These are phyloP conservation scores for Heteronetta atricapilla DNA, from an alignment of 2,113 vertebrate genomes.

Conservation along the genomic window DNA sequence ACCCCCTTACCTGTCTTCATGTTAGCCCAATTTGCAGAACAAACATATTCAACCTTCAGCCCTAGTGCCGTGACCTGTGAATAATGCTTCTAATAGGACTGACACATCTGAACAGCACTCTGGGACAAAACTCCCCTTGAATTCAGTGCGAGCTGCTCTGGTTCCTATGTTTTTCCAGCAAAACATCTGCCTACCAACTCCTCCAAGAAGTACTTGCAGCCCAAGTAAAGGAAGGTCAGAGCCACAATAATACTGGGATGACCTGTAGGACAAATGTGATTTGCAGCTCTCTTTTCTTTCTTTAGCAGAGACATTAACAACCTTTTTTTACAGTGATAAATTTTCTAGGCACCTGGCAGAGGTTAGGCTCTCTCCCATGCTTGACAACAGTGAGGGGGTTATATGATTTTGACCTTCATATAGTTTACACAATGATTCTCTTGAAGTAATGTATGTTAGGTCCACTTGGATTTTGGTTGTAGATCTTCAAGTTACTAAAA, in stretches of 20 bases:
- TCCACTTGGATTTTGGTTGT: not conserved
- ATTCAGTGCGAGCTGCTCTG: not conserved
- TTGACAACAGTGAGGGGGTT: not conserved
- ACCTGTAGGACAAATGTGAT: not conserved
- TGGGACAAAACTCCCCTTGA: not conserved
- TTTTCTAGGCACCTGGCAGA: not conserved
- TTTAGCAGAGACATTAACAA: not conserved
- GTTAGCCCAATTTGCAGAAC: slow-evolving; percentile 18
- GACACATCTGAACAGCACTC: rapidly evolving
- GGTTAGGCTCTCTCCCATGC: not conserved
- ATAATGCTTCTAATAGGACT: not conserved
- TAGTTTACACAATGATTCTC: not conserved
- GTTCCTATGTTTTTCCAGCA: rapidly evolving
- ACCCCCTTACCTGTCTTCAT: not conserved
- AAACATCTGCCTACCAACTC: not conserved
- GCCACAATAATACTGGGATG: not conserved
- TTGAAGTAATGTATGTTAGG: not conserved
- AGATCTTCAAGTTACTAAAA: not conserved
- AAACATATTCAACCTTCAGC: not conserved
- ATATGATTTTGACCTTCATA: not conserved
- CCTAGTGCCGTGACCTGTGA: not conserved
- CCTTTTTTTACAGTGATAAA: not conserved
- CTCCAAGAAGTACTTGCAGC: not conserved
- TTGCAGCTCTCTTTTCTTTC: not conserved
- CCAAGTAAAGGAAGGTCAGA: not conserved